These are phyloP conservation scores for Ptychobarbus kaznakovi DNA, from an alignment of 2,797 vertebrate genomes.

Conservation along the genomic window DNA sequence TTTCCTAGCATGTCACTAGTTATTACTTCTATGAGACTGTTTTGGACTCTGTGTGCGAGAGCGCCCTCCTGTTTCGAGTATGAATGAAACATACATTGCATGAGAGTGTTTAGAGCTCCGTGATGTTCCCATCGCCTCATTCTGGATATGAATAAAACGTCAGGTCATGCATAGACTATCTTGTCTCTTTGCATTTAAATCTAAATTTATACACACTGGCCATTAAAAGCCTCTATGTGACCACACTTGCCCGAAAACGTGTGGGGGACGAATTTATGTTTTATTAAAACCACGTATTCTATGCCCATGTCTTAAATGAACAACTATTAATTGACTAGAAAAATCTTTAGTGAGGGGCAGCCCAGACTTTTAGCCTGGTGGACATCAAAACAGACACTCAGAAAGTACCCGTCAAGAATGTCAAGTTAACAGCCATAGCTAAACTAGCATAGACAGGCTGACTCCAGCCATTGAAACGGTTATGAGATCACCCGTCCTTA, in stretches of 20 bases:
- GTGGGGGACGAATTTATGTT: not conserved
- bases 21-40: not conserved
- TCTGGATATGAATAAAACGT: too few species aligned
- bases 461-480: slow-evolving; percentile 8
- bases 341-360: not conserved
- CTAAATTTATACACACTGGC: not conserved
- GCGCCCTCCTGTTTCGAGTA: too few species aligned
- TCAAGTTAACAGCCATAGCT: not conserved
- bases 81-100: too few species aligned
- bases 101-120: too few species aligned
- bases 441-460: slow-evolving; percentile 32
- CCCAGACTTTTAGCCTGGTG: not conserved
- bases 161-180: not conserved
- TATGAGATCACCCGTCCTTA: slow-evolving; percentile 1
- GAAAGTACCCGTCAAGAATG: not conserved
- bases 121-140: too few species aligned
- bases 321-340: not conserved
- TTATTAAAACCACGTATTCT: not conserved
- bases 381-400: not conserved
- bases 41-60: too few species aligned
- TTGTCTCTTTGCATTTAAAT: not conserved
- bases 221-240: not conserved
- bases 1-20: not conserved
- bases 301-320: not conserved
- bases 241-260: not conserved